A percentile compares a stretch with the other conserved stretches of the same genome.
Evolutionary conservation across 2,888 invertebrate genomes (phyloP).

Genomic region (Eupelmus urozonus): DNA sequence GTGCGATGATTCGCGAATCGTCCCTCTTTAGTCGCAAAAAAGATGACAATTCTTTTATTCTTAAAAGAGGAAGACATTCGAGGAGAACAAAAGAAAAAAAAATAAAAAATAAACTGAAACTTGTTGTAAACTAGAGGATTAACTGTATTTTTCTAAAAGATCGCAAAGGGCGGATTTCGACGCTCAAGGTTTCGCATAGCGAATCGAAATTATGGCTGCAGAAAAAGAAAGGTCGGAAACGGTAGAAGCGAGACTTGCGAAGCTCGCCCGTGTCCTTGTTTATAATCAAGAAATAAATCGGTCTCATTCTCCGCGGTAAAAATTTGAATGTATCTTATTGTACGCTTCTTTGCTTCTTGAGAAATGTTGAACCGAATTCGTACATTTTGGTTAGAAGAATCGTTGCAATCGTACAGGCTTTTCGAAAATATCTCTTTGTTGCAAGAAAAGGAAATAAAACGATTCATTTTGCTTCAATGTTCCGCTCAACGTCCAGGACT

Average conservation of each 20-base stretch:
- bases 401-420: constrained; percentile 4
- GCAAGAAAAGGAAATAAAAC: neutral
- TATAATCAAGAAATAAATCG: constrained; percentile 22
- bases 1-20: constrained; percentile 16
- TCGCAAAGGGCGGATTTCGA: constrained; percentile 44
- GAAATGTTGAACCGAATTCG: neutral
- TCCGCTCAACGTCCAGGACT: neutral
- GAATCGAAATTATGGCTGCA: constrained; percentile 10
- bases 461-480: constrained; percentile 8
- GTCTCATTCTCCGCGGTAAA: constrained; percentile 40
- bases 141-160: constrained; percentile 56
- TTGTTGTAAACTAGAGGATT: constrained; percentile 50
- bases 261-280: constrained; percentile 28
- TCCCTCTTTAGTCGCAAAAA: constrained; percentile 3
- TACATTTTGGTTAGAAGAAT: constrained; percentile 13
- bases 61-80: constrained; percentile 3
- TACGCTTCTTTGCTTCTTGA: constrained; percentile 9
- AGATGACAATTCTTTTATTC: constrained; percentile 11
- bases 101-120: constrained; percentile 10
- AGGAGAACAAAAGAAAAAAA: no score
- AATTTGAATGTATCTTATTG: constrained; percentile 1
- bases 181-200: constrained; percentile 35
- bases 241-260: constrained; percentile 1
- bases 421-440: constrained; percentile 1
- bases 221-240: neutral